phyloP scores from a whole-genome alignment of 2,797 vertebrate species.

The Poeciliopsis presidionis region DNA sequence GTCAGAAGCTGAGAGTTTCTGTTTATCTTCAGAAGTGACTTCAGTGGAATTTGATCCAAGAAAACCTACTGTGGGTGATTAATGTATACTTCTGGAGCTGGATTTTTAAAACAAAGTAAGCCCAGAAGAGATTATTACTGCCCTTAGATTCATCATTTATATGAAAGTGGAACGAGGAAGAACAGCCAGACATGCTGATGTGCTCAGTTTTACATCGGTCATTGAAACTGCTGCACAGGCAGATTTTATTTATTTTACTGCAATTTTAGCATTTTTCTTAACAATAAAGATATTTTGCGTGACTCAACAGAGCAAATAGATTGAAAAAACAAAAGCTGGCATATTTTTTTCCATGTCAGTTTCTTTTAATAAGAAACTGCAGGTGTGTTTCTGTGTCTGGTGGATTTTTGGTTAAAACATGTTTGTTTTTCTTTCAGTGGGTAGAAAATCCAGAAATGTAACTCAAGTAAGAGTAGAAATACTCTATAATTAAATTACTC shows the following conservation, averaged over 20 bases:
- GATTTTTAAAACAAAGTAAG: neutral
- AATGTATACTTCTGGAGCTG: neutral
- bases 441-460: too few species aligned
- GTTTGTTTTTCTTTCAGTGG: too few species aligned
- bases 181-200: neutral
- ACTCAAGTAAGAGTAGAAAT: too few species aligned
- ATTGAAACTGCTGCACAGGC: neutral
- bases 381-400: too few species aligned
- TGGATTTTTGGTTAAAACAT: too few species aligned
- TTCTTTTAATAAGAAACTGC: too few species aligned
- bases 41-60: neutral
- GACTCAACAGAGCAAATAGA: too few species aligned
- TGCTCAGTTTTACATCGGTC: neutral
- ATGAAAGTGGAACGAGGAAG: neutral
- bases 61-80: neutral
- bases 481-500: too few species aligned
- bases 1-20: neutral
- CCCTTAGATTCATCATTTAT: neutral
- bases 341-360: too few species aligned
- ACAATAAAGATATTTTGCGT: too few species aligned
- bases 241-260: neutral
- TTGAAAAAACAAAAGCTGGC: too few species aligned
- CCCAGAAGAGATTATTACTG: neutral
- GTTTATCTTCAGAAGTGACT: neutral
- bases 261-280: too few species aligned